Percentiles rank a stretch among this genome's conserved stretches.
These are phyloP conservation scores for Ephydatia muelleri DNA, from an alignment of 37 sponge, comb jelly and placozoan genomes.

Conservation along the genomic window DNA sequence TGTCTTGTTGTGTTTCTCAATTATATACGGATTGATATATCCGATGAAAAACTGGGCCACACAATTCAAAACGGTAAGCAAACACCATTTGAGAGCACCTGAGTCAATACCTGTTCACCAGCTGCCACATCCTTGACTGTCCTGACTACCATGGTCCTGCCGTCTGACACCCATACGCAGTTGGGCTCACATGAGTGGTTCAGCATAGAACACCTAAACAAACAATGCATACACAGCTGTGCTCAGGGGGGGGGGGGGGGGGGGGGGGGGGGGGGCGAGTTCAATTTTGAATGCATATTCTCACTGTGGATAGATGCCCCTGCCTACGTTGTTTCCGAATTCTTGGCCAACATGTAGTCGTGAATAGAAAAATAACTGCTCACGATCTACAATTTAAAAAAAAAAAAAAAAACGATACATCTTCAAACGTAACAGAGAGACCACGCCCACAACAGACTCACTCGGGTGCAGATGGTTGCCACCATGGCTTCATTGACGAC, in stretches of 20 bases:
- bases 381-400: neutral
- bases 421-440: too few relatives aligned
- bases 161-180: constrained; percentile 37
- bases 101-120: constrained; percentile 46
- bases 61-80: too few relatives aligned
- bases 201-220: constrained; percentile 5
- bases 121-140: constrained; percentile 1
- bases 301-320: neutral
- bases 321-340: neutral
- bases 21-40: neutral
- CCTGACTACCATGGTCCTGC: constrained; percentile 19
- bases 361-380: neutral
- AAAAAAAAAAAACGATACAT: neutral
- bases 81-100: too few relatives aligned
- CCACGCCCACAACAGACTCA: neutral
- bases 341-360: neutral
- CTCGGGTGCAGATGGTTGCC: neutral
- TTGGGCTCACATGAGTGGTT: constrained; percentile 70
- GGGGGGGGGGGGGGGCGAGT: too few relatives aligned
- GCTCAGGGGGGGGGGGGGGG: neutral
- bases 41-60: neutral
- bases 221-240: too few relatives aligned
- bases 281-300: neutral
- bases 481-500: neutral
- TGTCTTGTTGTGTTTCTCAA: neutral